These are phyloP conservation scores for Oxyura jamaicensis DNA, from an alignment of 2,113 vertebrate genomes.

Conservation along the genomic window DNA sequence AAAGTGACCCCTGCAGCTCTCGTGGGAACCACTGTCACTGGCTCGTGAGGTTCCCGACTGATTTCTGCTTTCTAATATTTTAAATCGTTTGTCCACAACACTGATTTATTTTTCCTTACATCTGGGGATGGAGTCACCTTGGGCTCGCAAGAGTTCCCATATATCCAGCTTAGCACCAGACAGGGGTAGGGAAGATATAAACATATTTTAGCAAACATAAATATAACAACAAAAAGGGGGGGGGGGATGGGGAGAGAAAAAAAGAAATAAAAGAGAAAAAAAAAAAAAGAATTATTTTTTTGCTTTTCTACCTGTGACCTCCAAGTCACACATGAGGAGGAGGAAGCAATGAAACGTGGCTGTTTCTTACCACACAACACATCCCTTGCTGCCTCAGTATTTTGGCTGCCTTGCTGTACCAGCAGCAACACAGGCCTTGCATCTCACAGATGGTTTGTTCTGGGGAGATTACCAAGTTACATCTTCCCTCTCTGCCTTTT, in stretches of 20 bases:
- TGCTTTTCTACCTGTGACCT: slow-evolving; percentile 7
- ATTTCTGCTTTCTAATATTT: neutral
- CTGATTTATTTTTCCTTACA: neutral
- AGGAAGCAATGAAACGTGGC: neutral
- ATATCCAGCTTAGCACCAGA: neutral
- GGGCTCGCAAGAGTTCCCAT: neutral
- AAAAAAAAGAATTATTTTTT: neutral
- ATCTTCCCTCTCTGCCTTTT: slow-evolving; percentile 67
- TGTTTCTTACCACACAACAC: neutral
- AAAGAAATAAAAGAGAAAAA: neutral
- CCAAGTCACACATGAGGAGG: neutral
- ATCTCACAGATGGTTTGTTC: slow-evolving; percentile 67
- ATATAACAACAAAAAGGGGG: too few species aligned
- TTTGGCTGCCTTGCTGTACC: slow-evolving; percentile 12
- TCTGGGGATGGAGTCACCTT: neutral
- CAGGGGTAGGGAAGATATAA: neutral
- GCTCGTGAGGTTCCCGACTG: neutral
- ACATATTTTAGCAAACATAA: neutral
- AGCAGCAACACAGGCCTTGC: neutral
- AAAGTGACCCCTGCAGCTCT: neutral
- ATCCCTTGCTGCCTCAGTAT: slow-evolving; percentile 2
- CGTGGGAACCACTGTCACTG: neutral
- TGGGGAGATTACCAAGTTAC: slow-evolving; percentile 66
- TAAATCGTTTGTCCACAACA: neutral
- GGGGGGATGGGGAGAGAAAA: too few species aligned